Percentiles rank a stretch among this genome's conserved stretches.
Evolutionary conservation across 2,888 invertebrate species (phyloP).

Genomic region (Anaspis maculata): DNA sequence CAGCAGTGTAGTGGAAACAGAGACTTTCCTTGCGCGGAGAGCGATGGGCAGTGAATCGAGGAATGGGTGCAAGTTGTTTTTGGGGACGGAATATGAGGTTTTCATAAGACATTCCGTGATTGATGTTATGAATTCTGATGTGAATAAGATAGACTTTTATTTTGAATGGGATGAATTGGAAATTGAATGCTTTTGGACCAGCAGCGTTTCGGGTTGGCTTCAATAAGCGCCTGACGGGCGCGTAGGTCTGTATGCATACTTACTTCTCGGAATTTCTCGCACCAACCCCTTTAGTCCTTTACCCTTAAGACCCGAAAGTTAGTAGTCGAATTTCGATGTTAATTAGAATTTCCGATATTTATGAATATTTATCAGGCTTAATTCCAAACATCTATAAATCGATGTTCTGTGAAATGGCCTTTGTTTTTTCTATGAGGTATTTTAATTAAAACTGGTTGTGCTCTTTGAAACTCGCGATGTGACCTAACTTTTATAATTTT

Average conservation of each 20-base stretch:
- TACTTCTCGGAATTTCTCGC: constrained; percentile 2
- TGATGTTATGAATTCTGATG: constrained; percentile 29
- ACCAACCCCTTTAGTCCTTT: constrained; percentile 1
- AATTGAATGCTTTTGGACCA: constrained; percentile 6
- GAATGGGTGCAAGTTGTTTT: too few relatives aligned
- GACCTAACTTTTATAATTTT: constrained; percentile 12
- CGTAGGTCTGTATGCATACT: neutral
- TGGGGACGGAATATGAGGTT: constrained; percentile 21
- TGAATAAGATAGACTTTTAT: constrained; percentile 18
- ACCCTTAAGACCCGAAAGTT: neutral
- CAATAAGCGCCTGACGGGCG: neutral
- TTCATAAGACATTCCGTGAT: constrained; percentile 26
- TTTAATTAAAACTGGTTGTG: too few relatives aligned
- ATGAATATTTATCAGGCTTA: too few relatives aligned
- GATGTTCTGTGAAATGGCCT: too few relatives aligned
- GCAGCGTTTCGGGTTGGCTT: neutral
- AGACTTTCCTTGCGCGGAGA: too few relatives aligned
- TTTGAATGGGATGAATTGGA: constrained; percentile 16
- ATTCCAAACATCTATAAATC: too few relatives aligned
- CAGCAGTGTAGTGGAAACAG: too few relatives aligned
- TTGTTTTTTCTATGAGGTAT: too few relatives aligned
- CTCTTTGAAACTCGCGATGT: constrained; percentile 10
- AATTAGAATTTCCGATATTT: too few relatives aligned
- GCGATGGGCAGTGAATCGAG: too few relatives aligned
- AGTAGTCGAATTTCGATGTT: neutral